phyloP scores from a whole-genome alignment of 1,140 invertebrate genomes.

The Scaptomyza hsui region DNA sequence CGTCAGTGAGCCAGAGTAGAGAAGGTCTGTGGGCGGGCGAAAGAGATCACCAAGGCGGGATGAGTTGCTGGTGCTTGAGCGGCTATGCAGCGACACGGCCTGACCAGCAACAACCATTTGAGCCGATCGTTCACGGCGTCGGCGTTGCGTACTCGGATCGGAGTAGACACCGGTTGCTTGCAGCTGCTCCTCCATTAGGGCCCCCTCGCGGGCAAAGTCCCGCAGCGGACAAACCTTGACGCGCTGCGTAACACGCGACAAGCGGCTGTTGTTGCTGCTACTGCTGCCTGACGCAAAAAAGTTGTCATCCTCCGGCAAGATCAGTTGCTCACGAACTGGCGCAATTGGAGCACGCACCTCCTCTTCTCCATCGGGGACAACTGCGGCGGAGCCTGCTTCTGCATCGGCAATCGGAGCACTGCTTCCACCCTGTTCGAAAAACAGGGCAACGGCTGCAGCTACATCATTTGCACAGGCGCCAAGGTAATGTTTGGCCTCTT shows the following conservation, averaged over 20 bases:
- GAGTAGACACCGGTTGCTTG: constrained; percentile 68
- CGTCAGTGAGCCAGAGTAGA: constrained; percentile 88
- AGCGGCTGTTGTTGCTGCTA: constrained; percentile 45
- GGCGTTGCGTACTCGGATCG: constrained; percentile 55
- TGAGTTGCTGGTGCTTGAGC: constrained; percentile 44
- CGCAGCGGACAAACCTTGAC: constrained; percentile 77
- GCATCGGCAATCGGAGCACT: constrained; percentile 24
- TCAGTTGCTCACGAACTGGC: constrained; percentile 77
- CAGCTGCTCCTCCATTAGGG: constrained; percentile 77
- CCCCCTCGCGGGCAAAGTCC: constrained; percentile 79
- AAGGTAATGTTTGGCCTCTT: constrained; percentile 74
- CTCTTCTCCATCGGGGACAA: constrained; percentile 50
- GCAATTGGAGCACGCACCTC: constrained; percentile 82
- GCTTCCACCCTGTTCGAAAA: constrained; percentile 68
- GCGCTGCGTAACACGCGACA: constrained; percentile 57
- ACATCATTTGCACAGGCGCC: constrained; percentile 77
- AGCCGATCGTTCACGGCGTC: constrained; percentile 60
- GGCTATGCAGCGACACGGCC: constrained; percentile 42
- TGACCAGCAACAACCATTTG: constrained; percentile 70
- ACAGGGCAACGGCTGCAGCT: constrained; percentile 73
- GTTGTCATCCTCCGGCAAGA: constrained; percentile 81
- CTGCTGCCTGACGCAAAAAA: constrained; percentile 67
- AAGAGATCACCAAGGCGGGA: constrained; percentile 90
- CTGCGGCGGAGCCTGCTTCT: neutral
- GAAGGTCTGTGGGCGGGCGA: constrained; percentile 90